Conservation (phyloP, 2,888 invertebrate species). For the Tachina grossa region DNA sequence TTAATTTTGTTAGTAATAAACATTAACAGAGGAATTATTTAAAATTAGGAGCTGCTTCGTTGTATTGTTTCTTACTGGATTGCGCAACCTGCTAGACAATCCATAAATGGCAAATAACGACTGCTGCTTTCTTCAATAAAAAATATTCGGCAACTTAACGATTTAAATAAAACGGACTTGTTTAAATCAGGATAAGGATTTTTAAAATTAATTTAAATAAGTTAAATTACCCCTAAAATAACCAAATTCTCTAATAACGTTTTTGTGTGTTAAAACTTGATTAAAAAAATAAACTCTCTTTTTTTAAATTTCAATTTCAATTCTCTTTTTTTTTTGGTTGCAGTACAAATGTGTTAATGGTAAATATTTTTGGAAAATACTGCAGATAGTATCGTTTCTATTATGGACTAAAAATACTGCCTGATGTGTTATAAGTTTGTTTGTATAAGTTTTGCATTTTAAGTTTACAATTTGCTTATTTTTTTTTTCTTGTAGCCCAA, state of each 20-base stretch:
- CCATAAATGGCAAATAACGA: too few relatives aligned
- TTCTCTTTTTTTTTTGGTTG: not conserved
- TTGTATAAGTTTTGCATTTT: slow-evolving; percentile 7
- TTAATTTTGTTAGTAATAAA: too few relatives aligned
- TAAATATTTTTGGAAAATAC: not conserved
- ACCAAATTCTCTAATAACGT: not conserved
- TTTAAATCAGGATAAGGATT: too few relatives aligned
- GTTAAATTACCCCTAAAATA: too few relatives aligned
- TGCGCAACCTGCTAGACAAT: too few relatives aligned
- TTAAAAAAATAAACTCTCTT: not conserved
- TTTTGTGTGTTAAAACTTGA: not conserved
- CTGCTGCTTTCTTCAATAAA: too few relatives aligned
- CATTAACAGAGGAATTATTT: too few relatives aligned
- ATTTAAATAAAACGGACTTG: too few relatives aligned
- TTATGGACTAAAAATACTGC: not conserved
- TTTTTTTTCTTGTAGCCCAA: not conserved
- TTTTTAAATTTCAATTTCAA: slow-evolving; percentile 14
- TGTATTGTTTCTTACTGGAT: too few relatives aligned
- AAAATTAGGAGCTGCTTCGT: too few relatives aligned
- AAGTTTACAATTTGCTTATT: slow-evolving; percentile 30
- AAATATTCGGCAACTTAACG: too few relatives aligned
- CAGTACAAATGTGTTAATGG: slow-evolving; percentile 12
- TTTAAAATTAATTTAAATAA: too few relatives aligned
- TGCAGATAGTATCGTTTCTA: not conserved
- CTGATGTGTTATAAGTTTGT: not conserved